Evolutionary conservation across 2,888 invertebrate genomes (phyloP).

Genomic region (Tipula vernalis): DNA sequence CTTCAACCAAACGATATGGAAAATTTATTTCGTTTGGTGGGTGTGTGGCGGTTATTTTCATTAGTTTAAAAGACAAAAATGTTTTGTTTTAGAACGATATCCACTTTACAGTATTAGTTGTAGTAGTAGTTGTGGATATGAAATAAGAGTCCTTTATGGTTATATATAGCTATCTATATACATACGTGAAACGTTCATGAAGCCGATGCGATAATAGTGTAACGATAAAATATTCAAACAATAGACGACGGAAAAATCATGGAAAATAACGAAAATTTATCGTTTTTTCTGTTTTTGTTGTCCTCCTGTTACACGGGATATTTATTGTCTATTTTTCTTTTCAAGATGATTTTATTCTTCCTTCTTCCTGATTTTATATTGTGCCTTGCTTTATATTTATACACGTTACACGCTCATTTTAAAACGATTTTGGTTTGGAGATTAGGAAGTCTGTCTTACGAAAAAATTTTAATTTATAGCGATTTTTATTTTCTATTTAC

Average conservation of each 20-base stretch:
- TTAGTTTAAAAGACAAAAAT: background rate
- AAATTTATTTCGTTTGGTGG: background rate
- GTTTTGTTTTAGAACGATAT: background rate
- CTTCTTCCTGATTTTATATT: background rate
- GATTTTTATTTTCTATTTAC: background rate
- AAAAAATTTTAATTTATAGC: background rate
- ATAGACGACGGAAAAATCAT: background rate
- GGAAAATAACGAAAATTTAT: slow-evolving; percentile 4
- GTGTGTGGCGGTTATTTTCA: background rate
- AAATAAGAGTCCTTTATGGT: background rate
- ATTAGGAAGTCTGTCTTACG: background rate
- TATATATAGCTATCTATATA: background rate
- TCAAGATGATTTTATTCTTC: background rate
- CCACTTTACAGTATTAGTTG: background rate
- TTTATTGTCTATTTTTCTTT: background rate
- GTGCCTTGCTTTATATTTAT: background rate
- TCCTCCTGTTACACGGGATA: slow-evolving; percentile 4
- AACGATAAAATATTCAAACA: background rate
- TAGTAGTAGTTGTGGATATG: background rate
- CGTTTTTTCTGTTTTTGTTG: background rate
- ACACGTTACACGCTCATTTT: background rate
- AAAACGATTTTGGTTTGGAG: background rate
- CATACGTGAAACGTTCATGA: background rate
- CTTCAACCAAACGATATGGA: background rate
- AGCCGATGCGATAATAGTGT: background rate